These are phyloP conservation scores for Leistus spinibarbis DNA, from an alignment of 2,888 invertebrate species.

Conservation along the genomic window DNA sequence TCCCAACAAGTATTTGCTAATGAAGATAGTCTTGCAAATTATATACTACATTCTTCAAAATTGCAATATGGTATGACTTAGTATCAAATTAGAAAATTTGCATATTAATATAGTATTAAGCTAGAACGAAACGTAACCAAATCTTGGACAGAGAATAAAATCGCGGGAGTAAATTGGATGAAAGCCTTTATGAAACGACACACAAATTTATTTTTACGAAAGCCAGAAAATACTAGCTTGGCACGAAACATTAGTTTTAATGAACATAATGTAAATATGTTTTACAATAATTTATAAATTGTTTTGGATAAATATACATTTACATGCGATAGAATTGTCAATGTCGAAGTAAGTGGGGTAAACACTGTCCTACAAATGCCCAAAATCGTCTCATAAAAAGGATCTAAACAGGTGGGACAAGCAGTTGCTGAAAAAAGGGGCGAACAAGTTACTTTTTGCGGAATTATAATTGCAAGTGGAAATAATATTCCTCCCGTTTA, in stretches of 20 bases:
- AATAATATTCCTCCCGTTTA: conserved; percentile 12
- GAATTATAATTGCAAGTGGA: conserved; percentile 1
- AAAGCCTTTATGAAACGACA: conserved; percentile 40
- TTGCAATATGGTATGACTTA: conserved; percentile 45
- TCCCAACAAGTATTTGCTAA: conserved; percentile 43
- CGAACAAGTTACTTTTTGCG: conserved; percentile 9
- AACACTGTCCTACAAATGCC: conserved; percentile 5
- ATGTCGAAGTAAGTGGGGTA: conserved; percentile 9
- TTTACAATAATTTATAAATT: background rate
- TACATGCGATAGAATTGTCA: background rate
- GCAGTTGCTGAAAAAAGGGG: conserved; percentile 8
- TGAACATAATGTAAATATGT: conserved; percentile 10
- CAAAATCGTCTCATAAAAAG: background rate
- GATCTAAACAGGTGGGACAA: conserved; percentile 14
- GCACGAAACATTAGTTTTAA: conserved; percentile 37
- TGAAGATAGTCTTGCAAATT: conserved; percentile 40
- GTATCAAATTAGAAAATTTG: conserved; percentile 32
- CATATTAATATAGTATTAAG: conserved; percentile 27
- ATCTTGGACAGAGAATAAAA: conserved; percentile 26
- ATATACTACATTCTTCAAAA: conserved; percentile 43
- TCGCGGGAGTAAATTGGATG: conserved; percentile 40
- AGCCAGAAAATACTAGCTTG: conserved; percentile 44
- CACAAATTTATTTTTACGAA: conserved; percentile 32
- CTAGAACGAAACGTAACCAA: background rate
- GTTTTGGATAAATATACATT: background rate